Evolutionary conservation across 1,140 invertebrate species (phyloP), one percentile per base, ranked within the genome.

Genomic region (Episyrphus balteatus): DNA sequence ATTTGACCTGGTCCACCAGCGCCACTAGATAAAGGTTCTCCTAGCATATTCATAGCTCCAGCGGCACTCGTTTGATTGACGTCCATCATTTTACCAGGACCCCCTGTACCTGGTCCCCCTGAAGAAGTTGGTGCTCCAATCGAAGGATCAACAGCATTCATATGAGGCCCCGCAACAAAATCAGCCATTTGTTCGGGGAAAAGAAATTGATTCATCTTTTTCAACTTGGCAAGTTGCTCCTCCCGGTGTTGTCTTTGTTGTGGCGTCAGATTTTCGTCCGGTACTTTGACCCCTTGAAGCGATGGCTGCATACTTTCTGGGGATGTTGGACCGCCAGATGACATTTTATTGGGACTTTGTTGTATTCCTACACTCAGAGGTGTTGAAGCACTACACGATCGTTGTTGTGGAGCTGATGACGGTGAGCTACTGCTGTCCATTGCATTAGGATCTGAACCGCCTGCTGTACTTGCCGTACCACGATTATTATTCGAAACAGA

Each of bases 221-320:
- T 77, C 49, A 98, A 76, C 34, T 84, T 91, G 6, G 91, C 92
- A 19, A 97, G 73, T 56, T 93, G 86, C 64, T 92, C 88, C 70
- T 94, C 91, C 46, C 93, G 75, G 59, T 93, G 89, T 47, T 93
- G 88, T 44, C 90, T 78, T 69, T 98, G 93, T 69, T 96, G 89
- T 19, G 92, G 92, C 45, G 93, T 98, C 52, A 97, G 74, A 71
- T 96, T 93, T 74, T 96, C 92, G 74, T 97, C 91, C 49, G 92
- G 92, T 57, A 93, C 84, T 78, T 92, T 91, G 11, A 90, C 86
- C 59, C 85, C 85, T 74, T 79, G 77, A 36, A 81, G 59, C 30
- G 78, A 78, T 58, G 76, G 75, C 49, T 78, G 74, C 52, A 76
- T 68, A 53, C 72, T 74, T 54, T 44, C 56, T 17, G 56, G 58